These are phyloP conservation scores for Tuberolachnus salignus DNA, from an alignment of 2,888 invertebrate species.

Conservation along the genomic window DNA sequence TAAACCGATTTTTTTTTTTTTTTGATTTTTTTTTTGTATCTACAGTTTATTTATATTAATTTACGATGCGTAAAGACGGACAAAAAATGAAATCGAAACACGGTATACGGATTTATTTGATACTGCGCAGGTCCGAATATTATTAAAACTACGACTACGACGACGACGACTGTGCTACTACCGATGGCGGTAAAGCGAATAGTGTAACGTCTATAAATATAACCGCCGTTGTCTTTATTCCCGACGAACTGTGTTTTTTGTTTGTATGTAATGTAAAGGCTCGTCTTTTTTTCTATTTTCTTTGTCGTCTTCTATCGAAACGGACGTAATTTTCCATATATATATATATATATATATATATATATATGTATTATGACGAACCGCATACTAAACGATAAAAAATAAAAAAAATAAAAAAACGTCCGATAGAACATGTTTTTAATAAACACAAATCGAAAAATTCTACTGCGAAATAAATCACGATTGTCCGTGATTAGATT, in stretches of 20 bases:
- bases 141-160: neutral
- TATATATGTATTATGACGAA: too few species aligned
- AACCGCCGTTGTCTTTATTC: too few species aligned
- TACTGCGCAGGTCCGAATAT: neutral
- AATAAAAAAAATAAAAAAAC: too few species aligned
- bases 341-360: too few species aligned
- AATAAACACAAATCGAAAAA: too few species aligned
- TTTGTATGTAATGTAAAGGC: neutral
- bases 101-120: neutral
- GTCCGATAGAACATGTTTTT: too few species aligned
- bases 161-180: too few species aligned
- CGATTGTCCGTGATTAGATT: too few species aligned
- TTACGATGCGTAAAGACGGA: neutral
- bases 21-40: neutral
- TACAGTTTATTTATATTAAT: conserved; percentile 5
- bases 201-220: neutral
- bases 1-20: too few species aligned
- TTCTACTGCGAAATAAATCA: too few species aligned
- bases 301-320: neutral
- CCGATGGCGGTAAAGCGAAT: neutral
- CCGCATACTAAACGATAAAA: too few species aligned
- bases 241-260: neutral
- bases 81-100: neutral
- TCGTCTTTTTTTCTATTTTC: too few species aligned
- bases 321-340: neutral